Percentiles rank a stretch among this genome's conserved stretches.
phyloP scores from a whole-genome alignment of 2,113 vertebrate species.

The Campylomormyrus numenius region DNA sequence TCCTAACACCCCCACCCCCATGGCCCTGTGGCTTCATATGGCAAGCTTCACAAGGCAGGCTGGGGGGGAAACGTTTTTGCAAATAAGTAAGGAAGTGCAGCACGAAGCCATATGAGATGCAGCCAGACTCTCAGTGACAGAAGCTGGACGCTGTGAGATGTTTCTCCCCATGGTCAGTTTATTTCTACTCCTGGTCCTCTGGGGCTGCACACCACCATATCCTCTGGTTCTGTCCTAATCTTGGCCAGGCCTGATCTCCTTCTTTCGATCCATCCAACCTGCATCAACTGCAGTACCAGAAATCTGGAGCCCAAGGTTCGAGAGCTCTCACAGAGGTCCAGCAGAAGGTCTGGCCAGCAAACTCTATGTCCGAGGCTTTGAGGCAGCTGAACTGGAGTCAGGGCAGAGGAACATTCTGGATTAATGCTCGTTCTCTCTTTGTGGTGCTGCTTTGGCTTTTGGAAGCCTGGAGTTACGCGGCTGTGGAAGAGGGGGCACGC shows the following conservation, averaged over 20 bases:
- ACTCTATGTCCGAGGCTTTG: slow-evolving; percentile 25
- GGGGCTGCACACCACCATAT: background rate
- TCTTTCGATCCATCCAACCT: background rate
- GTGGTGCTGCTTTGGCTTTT: slow-evolving; percentile 31
- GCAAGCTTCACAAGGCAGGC: background rate
- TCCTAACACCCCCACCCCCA: background rate
- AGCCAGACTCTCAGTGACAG: background rate
- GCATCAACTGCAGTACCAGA: background rate
- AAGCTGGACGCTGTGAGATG: background rate
- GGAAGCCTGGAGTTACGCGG: background rate
- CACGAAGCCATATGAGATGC: background rate
- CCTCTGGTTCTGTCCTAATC: background rate
- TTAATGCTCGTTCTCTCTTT: slow-evolving; percentile 42
- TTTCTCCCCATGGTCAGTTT: background rate
- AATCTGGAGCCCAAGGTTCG: background rate
- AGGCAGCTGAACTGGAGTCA: slow-evolving; percentile 45
- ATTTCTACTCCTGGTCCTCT: background rate
- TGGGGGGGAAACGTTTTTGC: background rate
- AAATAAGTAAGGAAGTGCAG: background rate
- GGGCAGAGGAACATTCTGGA: slow-evolving; percentile 41
- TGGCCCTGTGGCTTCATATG: background rate
- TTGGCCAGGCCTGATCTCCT: background rate
- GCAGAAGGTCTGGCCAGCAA: background rate
- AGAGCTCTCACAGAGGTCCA: background rate
- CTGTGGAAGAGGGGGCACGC: slow-evolving; percentile 1